phyloP scores from a whole-genome alignment of 2,797 vertebrate species.

The Distichodus sexfasciatus region DNA sequence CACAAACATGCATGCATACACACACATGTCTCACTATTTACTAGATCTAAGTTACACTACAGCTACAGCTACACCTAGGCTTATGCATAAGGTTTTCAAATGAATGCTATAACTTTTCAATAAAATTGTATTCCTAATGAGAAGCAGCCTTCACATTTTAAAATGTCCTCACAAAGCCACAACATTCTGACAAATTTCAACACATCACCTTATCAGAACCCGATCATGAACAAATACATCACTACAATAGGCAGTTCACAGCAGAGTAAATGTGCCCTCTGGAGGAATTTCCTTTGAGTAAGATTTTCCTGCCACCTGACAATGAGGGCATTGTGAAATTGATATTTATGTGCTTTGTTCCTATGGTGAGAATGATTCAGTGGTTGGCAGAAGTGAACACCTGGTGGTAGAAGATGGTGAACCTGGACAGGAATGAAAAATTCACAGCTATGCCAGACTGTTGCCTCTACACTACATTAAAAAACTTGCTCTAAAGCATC shows the following conservation, averaged over 20 bases:
- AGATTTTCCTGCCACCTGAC: slow-evolving; percentile 18
- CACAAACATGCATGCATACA: too few species aligned
- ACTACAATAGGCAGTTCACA: not conserved
- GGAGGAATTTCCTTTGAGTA: slow-evolving; percentile 24
- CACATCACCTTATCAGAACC: not conserved
- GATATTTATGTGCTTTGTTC: slow-evolving; percentile 7
- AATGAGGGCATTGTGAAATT: not conserved
- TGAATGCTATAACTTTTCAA: too few species aligned
- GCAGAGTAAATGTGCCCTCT: not conserved
- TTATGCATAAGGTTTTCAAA: too few species aligned
- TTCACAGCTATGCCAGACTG: too few species aligned
- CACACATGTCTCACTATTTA: too few species aligned
- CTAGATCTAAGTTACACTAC: too few species aligned
- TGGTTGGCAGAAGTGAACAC: slow-evolving; percentile 24
- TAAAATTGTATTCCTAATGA: too few species aligned
- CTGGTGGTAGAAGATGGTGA: slow-evolving; percentile 10
- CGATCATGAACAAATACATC: not conserved
- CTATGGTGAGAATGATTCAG: slow-evolving; percentile 26
- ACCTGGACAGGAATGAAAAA: too few species aligned
- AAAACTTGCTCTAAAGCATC: too few species aligned
- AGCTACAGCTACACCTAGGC: too few species aligned
- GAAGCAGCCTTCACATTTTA: too few species aligned
- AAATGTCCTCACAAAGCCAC: not conserved
- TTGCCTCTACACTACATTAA: too few species aligned
- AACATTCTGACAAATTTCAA: not conserved